Percentiles rank a stretch among this genome's conserved stretches.
These are phyloP conservation scores for Spinus pinus DNA, from an alignment of 2,797 vertebrate genomes.

Conservation along the genomic window DNA sequence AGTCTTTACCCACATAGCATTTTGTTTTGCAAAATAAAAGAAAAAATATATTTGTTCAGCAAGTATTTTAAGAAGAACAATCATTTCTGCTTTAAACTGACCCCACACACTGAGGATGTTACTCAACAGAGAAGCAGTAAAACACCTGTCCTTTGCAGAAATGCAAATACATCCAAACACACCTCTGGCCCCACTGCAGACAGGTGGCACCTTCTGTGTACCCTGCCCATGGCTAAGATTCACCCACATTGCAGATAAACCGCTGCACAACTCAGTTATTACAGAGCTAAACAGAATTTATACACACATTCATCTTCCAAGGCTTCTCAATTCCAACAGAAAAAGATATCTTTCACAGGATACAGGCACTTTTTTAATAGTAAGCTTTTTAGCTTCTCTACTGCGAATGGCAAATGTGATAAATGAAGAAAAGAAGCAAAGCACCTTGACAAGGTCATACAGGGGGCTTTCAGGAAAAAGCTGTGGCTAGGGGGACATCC, in stretches of 20 bases:
- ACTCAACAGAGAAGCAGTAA: background rate
- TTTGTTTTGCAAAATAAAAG: background rate
- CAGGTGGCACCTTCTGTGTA: background rate
- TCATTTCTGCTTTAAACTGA: background rate
- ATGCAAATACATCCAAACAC: background rate
- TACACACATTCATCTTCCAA: background rate
- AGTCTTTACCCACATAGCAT: background rate
- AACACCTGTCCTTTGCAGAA: background rate
- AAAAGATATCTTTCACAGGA: background rate
- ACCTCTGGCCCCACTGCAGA: background rate
- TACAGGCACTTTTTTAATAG: background rate
- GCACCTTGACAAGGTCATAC: background rate
- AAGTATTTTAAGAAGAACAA: background rate
- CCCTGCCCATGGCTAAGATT: background rate
- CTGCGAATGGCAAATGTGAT: background rate
- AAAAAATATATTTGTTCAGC: background rate
- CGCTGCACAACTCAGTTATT: background rate
- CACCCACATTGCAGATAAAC: background rate
- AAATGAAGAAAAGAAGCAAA: background rate
- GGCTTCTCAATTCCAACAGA: background rate
- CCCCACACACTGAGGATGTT: background rate
- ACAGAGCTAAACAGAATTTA: background rate
- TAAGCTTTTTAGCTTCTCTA: background rate
- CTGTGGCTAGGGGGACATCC: background rate
- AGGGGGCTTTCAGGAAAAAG: background rate